phyloP scores from a whole-genome alignment of 2,888 invertebrate genomes.

The Neocrepidodera transversa region DNA sequence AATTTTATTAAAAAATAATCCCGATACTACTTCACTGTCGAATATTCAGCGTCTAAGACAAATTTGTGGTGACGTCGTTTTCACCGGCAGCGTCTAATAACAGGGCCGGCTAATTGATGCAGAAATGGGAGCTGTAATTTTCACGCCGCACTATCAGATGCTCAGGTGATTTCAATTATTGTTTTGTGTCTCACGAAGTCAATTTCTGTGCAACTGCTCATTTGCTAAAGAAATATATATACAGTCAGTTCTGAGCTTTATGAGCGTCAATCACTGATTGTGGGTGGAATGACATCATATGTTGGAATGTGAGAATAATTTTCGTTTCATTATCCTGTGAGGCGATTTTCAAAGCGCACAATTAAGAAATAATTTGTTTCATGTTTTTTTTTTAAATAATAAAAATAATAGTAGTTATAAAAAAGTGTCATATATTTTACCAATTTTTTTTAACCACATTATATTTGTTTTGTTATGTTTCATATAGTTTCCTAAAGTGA shows the following conservation, averaged over 20 bases:
- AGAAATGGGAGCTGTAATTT: slow-evolving; percentile 60
- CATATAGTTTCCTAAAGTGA: too few species aligned
- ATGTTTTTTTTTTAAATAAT: too few species aligned
- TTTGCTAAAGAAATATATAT: slow-evolving; percentile 41
- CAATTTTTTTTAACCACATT: too few species aligned
- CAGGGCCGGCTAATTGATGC: slow-evolving; percentile 60
- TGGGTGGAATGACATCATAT: slow-evolving; percentile 24
- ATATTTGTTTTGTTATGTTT: too few species aligned
- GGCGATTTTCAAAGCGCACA: background rate
- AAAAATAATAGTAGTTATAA: too few species aligned
- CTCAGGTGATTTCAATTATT: slow-evolving; percentile 55
- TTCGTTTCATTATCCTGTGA: background rate
- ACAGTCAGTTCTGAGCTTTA: slow-evolving; percentile 24
- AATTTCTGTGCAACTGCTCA: slow-evolving; percentile 57
- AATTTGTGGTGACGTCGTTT: slow-evolving; percentile 52
- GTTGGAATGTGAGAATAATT: background rate
- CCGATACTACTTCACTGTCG: slow-evolving; percentile 21
- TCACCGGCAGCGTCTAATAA: slow-evolving; percentile 56
- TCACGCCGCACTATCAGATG: slow-evolving; percentile 54
- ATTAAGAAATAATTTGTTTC: too few species aligned
- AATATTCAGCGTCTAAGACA: slow-evolving; percentile 31
- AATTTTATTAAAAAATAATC: too few species aligned
- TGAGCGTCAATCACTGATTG: slow-evolving; percentile 7
- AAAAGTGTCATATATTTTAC: too few species aligned
- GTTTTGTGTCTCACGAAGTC: slow-evolving; percentile 58